These are phyloP conservation scores for Hydrocynus forskahlii DNA, from an alignment of 2,797 vertebrate species.

Conservation along the genomic window DNA sequence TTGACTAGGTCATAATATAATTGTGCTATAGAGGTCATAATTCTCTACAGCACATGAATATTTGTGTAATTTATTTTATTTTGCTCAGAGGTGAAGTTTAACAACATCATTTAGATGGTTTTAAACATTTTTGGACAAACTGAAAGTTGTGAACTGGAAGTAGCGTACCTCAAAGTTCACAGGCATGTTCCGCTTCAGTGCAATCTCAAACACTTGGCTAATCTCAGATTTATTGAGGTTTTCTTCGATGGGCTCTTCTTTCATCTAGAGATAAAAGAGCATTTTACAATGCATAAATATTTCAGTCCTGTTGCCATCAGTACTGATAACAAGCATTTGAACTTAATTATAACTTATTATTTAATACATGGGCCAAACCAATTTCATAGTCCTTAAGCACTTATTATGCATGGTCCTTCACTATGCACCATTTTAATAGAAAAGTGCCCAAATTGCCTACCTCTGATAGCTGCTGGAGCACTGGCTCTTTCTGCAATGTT, in stretches of 20 bases:
- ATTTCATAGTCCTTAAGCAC: no score
- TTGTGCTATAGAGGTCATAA: not conserved
- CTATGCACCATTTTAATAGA: not conserved
- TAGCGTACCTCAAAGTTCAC: conserved; percentile 94
- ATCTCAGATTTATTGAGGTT: conserved; percentile 99
- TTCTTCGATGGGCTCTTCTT: conserved; percentile 90
- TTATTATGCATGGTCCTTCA: not conserved
- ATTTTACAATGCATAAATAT: not conserved
- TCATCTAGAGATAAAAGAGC: conserved; percentile 78
- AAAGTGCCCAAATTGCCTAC: conserved; percentile 55
- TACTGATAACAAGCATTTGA: not conserved
- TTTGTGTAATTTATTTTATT: not conserved
- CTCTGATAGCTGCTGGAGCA: conserved; percentile 85
- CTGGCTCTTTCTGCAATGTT: conserved; percentile 92
- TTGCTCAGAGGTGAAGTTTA: not conserved
- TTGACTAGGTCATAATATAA: not conserved
- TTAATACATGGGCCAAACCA: not conserved
- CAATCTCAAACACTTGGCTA: conserved; percentile 99
- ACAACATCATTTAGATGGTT: not conserved
- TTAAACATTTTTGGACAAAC: not conserved
- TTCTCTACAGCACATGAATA: not conserved
- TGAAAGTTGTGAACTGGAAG: no score
- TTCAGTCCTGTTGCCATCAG: not conserved
- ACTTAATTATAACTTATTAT: not conserved
- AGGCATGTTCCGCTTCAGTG: conserved; percentile 97